A percentile compares a stretch with the other conserved stretches of the same genome.
Evolutionary conservation across 1,140 invertebrate species (phyloP).

Genomic region (Euglossa dilemma): DNA sequence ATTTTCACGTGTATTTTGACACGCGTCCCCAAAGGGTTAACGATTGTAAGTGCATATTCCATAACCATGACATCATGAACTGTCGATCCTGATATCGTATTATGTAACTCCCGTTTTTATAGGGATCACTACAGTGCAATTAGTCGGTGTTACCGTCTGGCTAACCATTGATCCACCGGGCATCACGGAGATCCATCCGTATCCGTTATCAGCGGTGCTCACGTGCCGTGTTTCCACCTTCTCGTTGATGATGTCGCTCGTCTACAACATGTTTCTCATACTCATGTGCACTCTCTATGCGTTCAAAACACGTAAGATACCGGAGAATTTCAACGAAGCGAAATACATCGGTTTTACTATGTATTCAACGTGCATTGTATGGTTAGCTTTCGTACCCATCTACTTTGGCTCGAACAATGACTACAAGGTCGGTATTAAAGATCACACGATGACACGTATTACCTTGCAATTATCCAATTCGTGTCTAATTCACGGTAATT

Average conservation of each 20-base stretch:
- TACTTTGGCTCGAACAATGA: conserved; percentile 88
- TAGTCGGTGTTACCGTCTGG: conserved; percentile 86
- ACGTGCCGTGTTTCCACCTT: conserved; percentile 88
- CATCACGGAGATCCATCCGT: conserved; percentile 84
- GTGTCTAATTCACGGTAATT: not conserved
- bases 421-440: conserved; percentile 81
- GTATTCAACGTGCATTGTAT: conserved; percentile 90
- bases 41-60: not conserved
- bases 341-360: conserved; percentile 89
- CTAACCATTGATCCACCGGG: conserved; percentile 86
- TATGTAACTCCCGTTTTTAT: conserved; percentile 70
- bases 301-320: conserved; percentile 89
- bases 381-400: conserved; percentile 89
- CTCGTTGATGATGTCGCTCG: conserved; percentile 88
- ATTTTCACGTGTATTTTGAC: too few species aligned
- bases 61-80: not conserved
- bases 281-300: conserved; percentile 89
- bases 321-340: conserved; percentile 89
- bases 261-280: conserved; percentile 90
- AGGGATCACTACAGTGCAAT: conserved; percentile 85
- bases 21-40: too few species aligned
- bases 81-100: conserved; percentile 40
- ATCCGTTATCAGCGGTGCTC: conserved; percentile 84
- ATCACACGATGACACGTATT: not conserved
- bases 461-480: not conserved